Evolutionary conservation across 2,113 vertebrate genomes (phyloP).

Genomic region (Vidua chalybeata): DNA sequence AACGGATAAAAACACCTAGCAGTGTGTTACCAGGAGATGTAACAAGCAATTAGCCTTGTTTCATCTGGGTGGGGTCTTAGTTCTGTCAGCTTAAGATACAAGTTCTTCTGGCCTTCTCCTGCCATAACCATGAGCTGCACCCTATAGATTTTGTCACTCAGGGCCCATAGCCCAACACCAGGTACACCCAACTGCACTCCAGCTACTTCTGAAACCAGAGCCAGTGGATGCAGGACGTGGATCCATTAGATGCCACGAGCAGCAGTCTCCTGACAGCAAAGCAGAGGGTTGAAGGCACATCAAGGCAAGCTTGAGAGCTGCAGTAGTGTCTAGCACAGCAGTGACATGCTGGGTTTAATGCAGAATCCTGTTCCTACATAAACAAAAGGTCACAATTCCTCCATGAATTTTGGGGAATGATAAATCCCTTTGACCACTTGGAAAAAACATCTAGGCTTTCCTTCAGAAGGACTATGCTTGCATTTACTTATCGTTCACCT

Average conservation of each 20-base stretch:
- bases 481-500: not conserved
- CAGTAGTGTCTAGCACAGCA: not conserved
- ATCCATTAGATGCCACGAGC: fast-evolving
- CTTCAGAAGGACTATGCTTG: not conserved
- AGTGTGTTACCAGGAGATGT: fast-evolving
- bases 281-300: not conserved
- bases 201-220: not conserved
- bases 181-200: not conserved
- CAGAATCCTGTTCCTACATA: not conserved
- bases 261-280: not conserved
- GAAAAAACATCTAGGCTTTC: not conserved
- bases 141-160: not conserved
- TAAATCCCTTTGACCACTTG: not conserved
- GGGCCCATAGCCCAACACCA: not conserved
- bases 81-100: not conserved
- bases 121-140: not conserved
- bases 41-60: not conserved
- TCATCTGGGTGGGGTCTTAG: not conserved
- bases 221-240: not conserved
- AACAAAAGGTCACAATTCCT: not conserved
- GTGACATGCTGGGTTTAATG: not conserved
- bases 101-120: not conserved
- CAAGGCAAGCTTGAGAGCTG: not conserved
- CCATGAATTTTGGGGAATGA: not conserved
- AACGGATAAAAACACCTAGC: not conserved